Base-by-base conservation (phyloP, 2,113 vertebrate genomes). In the Lethenteron camtschaticum region DNA sequence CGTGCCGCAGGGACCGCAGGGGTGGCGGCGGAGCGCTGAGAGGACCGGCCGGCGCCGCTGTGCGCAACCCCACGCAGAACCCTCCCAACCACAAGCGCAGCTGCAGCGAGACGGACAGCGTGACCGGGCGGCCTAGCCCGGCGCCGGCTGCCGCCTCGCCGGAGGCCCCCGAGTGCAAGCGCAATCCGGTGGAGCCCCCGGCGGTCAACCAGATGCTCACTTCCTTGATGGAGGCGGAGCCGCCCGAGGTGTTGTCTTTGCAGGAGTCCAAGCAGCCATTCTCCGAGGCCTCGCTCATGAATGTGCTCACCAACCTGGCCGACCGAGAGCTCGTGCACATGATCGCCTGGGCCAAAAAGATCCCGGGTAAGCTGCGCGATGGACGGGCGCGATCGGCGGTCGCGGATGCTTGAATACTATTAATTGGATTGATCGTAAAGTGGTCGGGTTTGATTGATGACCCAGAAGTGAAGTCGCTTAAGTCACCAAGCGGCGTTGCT, bases 281-380 rank as follows among this genome's bases (percentile, higher is more conserved):
- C 80, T 96, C 91, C 0, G 86, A 95, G 79, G 81, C 85, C 73
- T 89, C 87, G 78, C 87, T 97, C 86, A 97, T 96, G 94, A 88
- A 90, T 88, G 89, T 90, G 14, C 80, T 97, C 74, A 97, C 91
- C 59, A 89, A 85, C 78, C 87, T 97, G 73, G 94, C 94, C 0
- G 91, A 97, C 81, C 90, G 89, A 72, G 91, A 97, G 18, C 76
- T 97, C 72, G 90, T 97, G 57, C 85, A 95, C 69, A 96, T 97
- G 94, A 96, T 96, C 69, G 86, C 83, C 70, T 97, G 94, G 94
- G 94, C 94, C 60, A 97, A 97, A 76, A 97, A 96, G 76, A 92
- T 97, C 60, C 94, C 94, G 0, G 94, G 94, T 85, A 80, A 75
- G 76, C 41, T 41, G 41, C 41, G 41, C 41, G 41, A 7, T 41